These are phyloP conservation scores for Holothuria glaberrima DNA, from an alignment of 35 echinoderm and acorn worm species.

Conservation along the genomic window DNA sequence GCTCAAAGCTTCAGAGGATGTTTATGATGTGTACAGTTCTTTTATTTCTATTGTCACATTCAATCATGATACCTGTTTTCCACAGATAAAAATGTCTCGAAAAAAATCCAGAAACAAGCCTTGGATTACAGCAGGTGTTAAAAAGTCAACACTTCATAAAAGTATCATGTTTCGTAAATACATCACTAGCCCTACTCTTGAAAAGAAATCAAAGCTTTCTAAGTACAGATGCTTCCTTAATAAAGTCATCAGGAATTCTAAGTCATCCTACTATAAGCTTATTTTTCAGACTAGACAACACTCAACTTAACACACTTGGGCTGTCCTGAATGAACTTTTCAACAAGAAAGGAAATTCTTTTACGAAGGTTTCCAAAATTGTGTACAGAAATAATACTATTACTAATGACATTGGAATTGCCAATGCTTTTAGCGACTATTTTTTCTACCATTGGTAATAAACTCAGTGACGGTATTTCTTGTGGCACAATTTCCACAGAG, in stretches of 20 bases:
- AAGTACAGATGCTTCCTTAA: constrained; percentile 18
- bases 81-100: neutral
- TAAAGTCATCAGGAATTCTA: neutral
- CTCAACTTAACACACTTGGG: neutral
- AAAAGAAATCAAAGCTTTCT: neutral
- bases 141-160: neutral
- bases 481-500: neutral
- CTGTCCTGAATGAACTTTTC: constrained; percentile 18
- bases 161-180: neutral
- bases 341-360: constrained; percentile 19
- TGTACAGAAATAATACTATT: neutral
- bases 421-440: too few species aligned
- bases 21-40: too few species aligned
- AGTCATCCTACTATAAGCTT: constrained; percentile 9
- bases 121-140: neutral
- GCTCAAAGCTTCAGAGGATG: neutral
- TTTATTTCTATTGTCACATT: too few species aligned
- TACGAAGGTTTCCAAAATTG: neutral
- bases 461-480: constrained; percentile 15
- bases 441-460: neutral
- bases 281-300: constrained; percentile 5
- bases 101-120: constrained; percentile 15
- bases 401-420: too few species aligned
- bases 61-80: neutral
- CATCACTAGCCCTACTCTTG: neutral